Conservation (phyloP, 2,797 vertebrate genomes). For the Enteromius fasciolatus region DNA sequence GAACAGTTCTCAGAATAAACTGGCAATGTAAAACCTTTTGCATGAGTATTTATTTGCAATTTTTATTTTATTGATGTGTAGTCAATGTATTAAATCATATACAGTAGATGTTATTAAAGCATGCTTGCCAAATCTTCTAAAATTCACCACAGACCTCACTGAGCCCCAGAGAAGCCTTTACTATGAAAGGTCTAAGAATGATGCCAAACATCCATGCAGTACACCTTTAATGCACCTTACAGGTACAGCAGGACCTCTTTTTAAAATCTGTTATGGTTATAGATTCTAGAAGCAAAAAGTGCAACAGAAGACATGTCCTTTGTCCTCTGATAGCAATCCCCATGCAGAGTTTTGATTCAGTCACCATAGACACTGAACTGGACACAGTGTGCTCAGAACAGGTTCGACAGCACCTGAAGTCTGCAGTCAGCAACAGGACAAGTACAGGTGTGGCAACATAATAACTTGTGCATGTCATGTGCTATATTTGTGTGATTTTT, state of each 20-base stretch:
- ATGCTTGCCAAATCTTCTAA: background rate
- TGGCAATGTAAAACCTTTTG: background rate
- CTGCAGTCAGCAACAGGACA: slow-evolving; percentile 46
- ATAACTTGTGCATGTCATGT: background rate
- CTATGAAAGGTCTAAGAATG: background rate
- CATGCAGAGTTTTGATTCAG: slow-evolving; percentile 71
- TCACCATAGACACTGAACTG: slow-evolving; percentile 77
- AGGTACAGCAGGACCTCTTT: background rate
- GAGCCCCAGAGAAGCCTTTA: background rate
- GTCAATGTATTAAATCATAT: background rate
- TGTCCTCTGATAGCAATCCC: slow-evolving; percentile 66
- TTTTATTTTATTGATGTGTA: background rate
- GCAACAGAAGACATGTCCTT: background rate
- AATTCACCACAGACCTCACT: background rate
- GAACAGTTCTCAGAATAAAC: too few species aligned
- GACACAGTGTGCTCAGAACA: slow-evolving; percentile 73
- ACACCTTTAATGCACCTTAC: background rate
- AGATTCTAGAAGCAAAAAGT: too few species aligned
- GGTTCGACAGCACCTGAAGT: slow-evolving; percentile 67
- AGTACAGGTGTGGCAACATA: slow-evolving; percentile 59
- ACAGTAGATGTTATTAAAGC: background rate
- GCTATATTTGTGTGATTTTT: background rate
- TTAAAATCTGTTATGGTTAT: background rate
- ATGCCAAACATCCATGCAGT: background rate
- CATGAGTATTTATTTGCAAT: too few species aligned